Evolutionary conservation across 2,888 invertebrate genomes (phyloP), one percentile per base, ranked within the genome.

Genomic region (Eurytoma californica): DNA sequence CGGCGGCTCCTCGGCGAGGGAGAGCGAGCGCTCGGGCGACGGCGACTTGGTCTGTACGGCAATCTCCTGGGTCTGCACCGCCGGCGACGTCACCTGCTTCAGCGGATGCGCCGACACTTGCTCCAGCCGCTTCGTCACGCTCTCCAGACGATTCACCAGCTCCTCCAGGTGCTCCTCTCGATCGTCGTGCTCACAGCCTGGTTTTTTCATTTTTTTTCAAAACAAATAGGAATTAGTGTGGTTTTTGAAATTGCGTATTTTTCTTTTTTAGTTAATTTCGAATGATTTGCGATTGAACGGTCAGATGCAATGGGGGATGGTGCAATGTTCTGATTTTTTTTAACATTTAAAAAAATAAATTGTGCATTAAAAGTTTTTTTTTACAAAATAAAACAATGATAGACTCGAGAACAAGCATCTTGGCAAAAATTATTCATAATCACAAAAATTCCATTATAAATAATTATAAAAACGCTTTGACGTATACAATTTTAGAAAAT

Each of bases 91-190:
- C 87, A 51, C 83, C 84, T 47, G 86, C 86, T 77, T 87, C 87
- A 3, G 85, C 16, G 53, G 16, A 4, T 53, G 53, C 53, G 16
- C 53, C 53, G 53, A 53, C 73, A 90, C 88, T 83, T 88, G 89
- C 91, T 95, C 96, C 84, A 96, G 91, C 80, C 95, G 94, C 84
- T 92, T 92, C 14, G 95, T 94, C 80, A 95, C 94, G 84, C 92
- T 93, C 91, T 96, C 96, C 86, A 96, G 90, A 66, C 96, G 94
- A 86, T 93, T 93, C 84, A 95, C 94, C 87, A 95, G 91, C 82
- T 93, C 92, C 88, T 95, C 94, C 83, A 95, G 91, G 87, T 95
- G 89, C 68, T 90, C 89, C 76, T 90, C 89, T 20, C 87, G 87
- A 9, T 87, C 89, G 80, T 84, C 86, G 28, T 84, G 82, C 66